Conservation (phyloP, 1,140 invertebrate genomes). For the Macrosteles quadrilineatus region DNA sequence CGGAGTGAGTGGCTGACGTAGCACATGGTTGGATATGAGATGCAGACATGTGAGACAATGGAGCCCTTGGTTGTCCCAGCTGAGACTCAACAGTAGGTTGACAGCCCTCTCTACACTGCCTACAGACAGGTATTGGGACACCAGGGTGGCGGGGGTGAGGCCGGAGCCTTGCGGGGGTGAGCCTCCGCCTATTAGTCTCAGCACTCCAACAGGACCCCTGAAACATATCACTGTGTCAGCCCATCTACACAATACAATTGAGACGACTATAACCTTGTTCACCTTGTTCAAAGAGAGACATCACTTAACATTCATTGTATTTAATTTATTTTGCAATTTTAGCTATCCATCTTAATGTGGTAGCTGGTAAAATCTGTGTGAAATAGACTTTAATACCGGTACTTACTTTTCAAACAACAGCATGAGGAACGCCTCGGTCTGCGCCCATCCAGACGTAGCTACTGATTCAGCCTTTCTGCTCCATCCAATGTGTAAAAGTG, state of each 20-base stretch:
- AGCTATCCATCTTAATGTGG: too few relatives aligned
- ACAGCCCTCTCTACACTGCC: slow-evolving; percentile 68
- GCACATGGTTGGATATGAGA: slow-evolving; percentile 69
- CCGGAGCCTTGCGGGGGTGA: slow-evolving; percentile 52
- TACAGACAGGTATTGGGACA: slow-evolving; percentile 65
- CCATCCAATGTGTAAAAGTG: slow-evolving; percentile 58
- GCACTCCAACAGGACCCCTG: slow-evolving; percentile 54
- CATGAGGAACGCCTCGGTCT: slow-evolving; percentile 51
- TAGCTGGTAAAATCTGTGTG: too few relatives aligned
- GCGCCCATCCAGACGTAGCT: slow-evolving; percentile 52
- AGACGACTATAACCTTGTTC: too few relatives aligned
- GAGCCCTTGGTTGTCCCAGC: slow-evolving; percentile 71
- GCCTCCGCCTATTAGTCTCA: slow-evolving; percentile 53
- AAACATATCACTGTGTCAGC: too few relatives aligned
- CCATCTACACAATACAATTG: too few relatives aligned
- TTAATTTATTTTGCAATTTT: too few relatives aligned
- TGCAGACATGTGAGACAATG: slow-evolving; percentile 68
- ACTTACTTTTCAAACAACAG: slow-evolving; percentile 63
- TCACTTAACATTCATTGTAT: too few relatives aligned
- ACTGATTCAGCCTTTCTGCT: slow-evolving; percentile 57
- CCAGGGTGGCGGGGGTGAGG: slow-evolving; percentile 58
- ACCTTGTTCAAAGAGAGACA: too few relatives aligned
- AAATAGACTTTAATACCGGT: too few relatives aligned
- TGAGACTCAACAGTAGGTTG: slow-evolving; percentile 64
- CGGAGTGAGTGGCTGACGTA: slow-evolving; percentile 63